These are phyloP conservation scores for Lordiphosa fenestrarum DNA, from an alignment of 2,888 invertebrate genomes.

Conservation along the genomic window DNA sequence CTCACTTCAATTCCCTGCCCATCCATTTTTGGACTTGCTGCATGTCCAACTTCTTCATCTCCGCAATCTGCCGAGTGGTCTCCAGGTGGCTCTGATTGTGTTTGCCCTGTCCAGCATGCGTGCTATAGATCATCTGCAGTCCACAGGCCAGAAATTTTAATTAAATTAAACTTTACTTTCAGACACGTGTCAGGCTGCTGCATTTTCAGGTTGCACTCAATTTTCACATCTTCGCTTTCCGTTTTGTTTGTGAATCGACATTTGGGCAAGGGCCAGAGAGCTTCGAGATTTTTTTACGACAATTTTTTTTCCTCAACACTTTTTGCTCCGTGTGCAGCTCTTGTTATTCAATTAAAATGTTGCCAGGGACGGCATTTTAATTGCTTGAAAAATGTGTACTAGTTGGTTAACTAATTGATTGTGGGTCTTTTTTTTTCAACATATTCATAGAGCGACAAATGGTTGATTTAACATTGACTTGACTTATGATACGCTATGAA, in stretches of 20 bases:
- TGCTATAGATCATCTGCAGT: constrained; percentile 69
- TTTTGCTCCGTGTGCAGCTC: constrained; percentile 10
- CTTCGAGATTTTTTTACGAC: constrained; percentile 53
- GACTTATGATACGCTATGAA: too few relatives aligned
- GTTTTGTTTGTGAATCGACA: constrained; percentile 17
- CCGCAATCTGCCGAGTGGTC: constrained; percentile 16
- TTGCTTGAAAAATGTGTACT: constrained; percentile 55
- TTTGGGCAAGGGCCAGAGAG: constrained; percentile 12
- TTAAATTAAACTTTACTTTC: constrained; percentile 72
- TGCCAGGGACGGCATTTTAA: constrained; percentile 51
- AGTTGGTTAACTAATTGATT: constrained; percentile 44
- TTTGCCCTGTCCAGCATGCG: constrained; percentile 58
- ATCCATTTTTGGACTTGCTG: neutral
- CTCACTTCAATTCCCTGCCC: constrained; percentile 11
- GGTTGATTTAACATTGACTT: too few relatives aligned
- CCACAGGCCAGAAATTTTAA: constrained; percentile 59
- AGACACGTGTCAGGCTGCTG: constrained; percentile 61
- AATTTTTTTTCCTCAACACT: constrained; percentile 33
- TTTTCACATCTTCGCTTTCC: constrained; percentile 2
- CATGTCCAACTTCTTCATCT: constrained; percentile 11
- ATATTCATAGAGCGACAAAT: constrained; percentile 16
- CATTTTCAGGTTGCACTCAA: constrained; percentile 1
- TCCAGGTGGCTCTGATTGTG: constrained; percentile 56
- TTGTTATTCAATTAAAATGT: constrained; percentile 70
- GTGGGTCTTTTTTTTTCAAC: neutral